These are phyloP conservation scores for Eupithecia insigniata DNA, from an alignment of 2,888 invertebrate genomes.

Conservation along the genomic window DNA sequence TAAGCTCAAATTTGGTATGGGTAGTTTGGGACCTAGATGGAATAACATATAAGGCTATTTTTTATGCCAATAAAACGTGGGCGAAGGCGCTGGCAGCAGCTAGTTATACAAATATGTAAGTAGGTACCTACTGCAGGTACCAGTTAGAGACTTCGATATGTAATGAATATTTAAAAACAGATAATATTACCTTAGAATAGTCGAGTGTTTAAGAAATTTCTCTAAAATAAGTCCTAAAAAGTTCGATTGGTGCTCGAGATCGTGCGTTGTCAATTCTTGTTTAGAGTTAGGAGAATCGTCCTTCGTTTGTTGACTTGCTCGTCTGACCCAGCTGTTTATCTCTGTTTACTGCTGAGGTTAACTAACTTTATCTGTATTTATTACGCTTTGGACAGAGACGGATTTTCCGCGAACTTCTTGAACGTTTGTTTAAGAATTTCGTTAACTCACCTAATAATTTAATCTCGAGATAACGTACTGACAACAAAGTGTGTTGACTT, in stretches of 20 bases:
- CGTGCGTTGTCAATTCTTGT: not conserved
- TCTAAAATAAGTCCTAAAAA: not conserved
- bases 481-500: slow-evolving; percentile 61
- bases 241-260: no score
- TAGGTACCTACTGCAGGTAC: no score
- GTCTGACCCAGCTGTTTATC: slow-evolving; percentile 37
- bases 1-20: no score
- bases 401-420: slow-evolving; percentile 23
- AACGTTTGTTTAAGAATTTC: slow-evolving; percentile 29
- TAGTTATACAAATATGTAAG: no score
- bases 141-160: no score
- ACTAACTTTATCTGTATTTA: slow-evolving; percentile 34
- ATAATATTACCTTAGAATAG: not conserved
- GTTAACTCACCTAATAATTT: slow-evolving; percentile 37
- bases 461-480: slow-evolving; percentile 51
- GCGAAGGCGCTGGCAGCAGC: no score
- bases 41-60: no score
- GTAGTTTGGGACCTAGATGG: no score
- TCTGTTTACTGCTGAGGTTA: slow-evolving; percentile 29
- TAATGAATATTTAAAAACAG: no score
- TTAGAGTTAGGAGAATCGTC: slow-evolving; percentile 14
- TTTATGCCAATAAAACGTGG: no score
- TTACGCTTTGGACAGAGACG: slow-evolving; percentile 17
- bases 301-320: slow-evolving; percentile 42
- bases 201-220: not conserved